Conservation (phyloP, 2,113 vertebrate species). For the Stercorarius parasiticus region DNA sequence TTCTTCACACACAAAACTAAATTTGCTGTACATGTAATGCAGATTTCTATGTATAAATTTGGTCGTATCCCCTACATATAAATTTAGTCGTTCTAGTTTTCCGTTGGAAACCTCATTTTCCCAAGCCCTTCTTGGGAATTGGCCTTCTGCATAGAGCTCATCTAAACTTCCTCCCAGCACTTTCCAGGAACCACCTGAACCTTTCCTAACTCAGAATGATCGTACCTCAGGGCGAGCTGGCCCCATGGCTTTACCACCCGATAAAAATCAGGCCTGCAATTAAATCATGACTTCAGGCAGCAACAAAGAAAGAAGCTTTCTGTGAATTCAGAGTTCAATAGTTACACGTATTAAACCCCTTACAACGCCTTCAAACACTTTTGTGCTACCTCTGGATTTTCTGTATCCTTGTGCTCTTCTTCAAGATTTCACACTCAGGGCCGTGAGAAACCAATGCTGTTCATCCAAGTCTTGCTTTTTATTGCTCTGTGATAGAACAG, state of each 20-base stretch:
- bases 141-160: neutral
- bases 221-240: neutral
- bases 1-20: neutral
- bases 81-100: neutral
- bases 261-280: neutral
- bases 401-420: neutral
- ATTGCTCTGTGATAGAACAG: neutral
- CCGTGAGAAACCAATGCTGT: neutral
- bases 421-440: neutral
- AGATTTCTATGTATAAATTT: neutral
- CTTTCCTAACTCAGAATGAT: neutral
- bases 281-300: neutral
- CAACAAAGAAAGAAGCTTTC: neutral
- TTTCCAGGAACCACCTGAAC: neutral
- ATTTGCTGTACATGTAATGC: neutral
- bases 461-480: neutral
- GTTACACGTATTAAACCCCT: neutral
- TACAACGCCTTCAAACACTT: neutral
- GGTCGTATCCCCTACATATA: neutral
- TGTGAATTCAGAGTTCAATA: neutral
- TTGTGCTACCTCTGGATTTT: neutral
- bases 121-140: neutral
- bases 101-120: neutral
- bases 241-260: neutral
- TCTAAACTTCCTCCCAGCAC: neutral